Conservation (phyloP, 2,797 vertebrate genomes). For the Syncerus caffer region DNA sequence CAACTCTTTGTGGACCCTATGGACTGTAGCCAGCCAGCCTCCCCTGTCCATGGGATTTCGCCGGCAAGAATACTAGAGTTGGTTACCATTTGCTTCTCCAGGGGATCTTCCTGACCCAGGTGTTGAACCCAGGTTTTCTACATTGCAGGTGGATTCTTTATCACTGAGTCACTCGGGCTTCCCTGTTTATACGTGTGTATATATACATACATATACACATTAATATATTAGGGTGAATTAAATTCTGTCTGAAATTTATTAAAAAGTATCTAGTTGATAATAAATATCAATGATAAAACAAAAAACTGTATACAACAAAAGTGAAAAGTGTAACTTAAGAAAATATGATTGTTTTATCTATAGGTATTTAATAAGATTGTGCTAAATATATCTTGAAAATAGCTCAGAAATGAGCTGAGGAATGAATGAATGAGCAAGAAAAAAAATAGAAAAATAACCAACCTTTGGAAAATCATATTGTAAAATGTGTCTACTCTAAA, state of each 20-base stretch:
- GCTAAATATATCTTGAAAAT: neutral
- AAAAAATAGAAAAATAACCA: neutral
- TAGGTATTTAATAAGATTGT: neutral
- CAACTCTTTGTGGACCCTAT: neutral
- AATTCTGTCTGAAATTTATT: neutral
- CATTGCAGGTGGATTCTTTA: neutral
- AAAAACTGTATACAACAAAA: neutral
- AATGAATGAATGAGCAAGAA: neutral
- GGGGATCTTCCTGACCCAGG: neutral
- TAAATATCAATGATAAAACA: neutral
- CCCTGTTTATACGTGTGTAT: neutral
- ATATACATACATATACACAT: neutral
- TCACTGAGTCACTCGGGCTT: neutral
- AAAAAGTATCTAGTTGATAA: neutral
- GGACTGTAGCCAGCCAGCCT: neutral
- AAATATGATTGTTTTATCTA: neutral
- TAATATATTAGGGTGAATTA: neutral
- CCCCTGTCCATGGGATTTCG: neutral
- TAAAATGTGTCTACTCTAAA: neutral
- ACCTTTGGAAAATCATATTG: neutral
- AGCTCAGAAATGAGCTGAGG: neutral
- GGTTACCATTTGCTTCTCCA: neutral
- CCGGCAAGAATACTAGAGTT: neutral
- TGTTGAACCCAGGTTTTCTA: neutral
- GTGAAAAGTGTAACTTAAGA: neutral